Conservation (phyloP, 2,888 invertebrate species). For the Acleris laterana region DNA sequence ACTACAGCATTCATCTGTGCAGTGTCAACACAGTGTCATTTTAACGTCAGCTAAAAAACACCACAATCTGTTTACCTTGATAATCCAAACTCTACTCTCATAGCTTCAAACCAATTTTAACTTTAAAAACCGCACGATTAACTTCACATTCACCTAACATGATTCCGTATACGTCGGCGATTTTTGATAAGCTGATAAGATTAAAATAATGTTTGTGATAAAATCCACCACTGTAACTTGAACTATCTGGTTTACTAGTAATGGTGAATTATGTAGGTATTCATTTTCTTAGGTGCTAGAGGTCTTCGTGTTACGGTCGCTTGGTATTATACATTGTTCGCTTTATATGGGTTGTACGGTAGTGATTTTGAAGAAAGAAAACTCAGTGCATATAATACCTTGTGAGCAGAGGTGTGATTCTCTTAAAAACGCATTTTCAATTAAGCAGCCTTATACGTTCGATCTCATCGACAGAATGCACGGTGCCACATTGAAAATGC, state of each 20-base stretch:
- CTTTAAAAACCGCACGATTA: not conserved
- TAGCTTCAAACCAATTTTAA: not conserved
- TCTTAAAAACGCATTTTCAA: too few species aligned
- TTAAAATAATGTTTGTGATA: constrained; percentile 18
- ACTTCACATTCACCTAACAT: not conserved
- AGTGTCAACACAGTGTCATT: constrained; percentile 14
- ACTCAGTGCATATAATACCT: not conserved
- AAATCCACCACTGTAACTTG: not conserved
- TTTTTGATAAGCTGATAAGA: constrained; percentile 23
- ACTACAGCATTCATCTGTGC: constrained; percentile 10
- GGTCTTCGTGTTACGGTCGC: not conserved
- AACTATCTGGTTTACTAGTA: not conserved
- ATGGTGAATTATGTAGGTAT: not conserved
- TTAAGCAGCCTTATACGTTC: too few species aligned
- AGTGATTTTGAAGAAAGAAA: not conserved
- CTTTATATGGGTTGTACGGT: not conserved
- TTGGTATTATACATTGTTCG: not conserved
- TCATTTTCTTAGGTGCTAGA: not conserved
- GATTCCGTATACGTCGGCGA: not conserved
- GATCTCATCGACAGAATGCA: too few species aligned
- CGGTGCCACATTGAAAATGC: too few species aligned
- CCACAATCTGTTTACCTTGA: constrained; percentile 11
- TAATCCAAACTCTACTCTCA: constrained; percentile 27
- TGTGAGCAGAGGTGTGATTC: too few species aligned
- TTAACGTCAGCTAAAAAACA: constrained; percentile 17